A percentile compares a stretch with the other conserved stretches of the same genome.
phyloP scores from a whole-genome alignment of 2,113 vertebrate species.

The Protobothrops mucrosquamatus region DNA sequence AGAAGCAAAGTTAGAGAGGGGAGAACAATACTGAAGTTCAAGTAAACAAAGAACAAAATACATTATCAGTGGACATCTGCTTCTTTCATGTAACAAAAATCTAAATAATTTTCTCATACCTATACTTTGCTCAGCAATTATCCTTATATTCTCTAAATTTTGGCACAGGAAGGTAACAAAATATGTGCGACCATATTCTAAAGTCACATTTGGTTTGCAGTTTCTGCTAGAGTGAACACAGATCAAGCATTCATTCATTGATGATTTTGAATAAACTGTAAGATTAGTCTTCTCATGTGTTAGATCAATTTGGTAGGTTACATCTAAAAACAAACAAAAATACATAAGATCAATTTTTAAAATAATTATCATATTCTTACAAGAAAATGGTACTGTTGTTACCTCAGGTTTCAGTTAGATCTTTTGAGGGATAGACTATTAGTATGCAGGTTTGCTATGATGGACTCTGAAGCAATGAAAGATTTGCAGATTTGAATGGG shows the following conservation, averaged over 20 bases:
- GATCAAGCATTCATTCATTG: constrained; percentile 76
- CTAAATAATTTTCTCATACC: constrained; percentile 64
- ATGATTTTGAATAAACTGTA: constrained; percentile 68
- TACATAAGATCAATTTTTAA: not conserved
- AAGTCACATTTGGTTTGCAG: constrained; percentile 66
- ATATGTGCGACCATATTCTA: constrained; percentile 68
- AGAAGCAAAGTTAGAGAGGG: not conserved
- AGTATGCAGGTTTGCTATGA: not conserved
- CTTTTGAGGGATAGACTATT: not conserved
- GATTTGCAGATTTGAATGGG: not conserved
- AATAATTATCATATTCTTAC: not conserved
- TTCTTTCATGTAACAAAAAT: not conserved
- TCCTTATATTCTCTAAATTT: constrained; percentile 69
- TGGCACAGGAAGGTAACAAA: constrained; percentile 85
- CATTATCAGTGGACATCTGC: not conserved
- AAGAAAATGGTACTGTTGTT: accelerated
- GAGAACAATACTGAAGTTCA: not conserved
- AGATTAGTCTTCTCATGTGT: constrained; percentile 67
- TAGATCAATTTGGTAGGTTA: constrained; percentile 74
- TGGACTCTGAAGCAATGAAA: not conserved
- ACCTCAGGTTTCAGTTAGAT: not conserved
- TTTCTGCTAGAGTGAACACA: constrained; percentile 67
- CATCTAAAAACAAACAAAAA: constrained; percentile 54
- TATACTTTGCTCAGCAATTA: constrained; percentile 76
- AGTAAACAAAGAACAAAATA: not conserved